Evolutionary conservation across 2,888 invertebrate genomes (phyloP).

Genomic region (Willowsia nigromaculata): DNA sequence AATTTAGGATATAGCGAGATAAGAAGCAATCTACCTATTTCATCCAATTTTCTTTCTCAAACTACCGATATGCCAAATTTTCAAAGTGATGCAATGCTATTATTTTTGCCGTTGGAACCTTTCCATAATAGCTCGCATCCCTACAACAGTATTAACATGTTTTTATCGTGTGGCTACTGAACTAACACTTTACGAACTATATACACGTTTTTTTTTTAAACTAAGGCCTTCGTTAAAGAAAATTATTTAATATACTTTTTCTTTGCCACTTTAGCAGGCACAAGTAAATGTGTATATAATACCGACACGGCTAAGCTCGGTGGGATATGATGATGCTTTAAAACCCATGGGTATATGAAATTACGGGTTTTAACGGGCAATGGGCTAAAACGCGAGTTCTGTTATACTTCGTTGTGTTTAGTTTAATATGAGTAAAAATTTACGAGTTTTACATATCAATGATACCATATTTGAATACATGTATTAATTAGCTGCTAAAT

Average conservation of each 20-base stretch:
- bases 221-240: not conserved
- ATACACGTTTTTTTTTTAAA: not conserved
- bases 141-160: not conserved
- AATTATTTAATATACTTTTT: not conserved
- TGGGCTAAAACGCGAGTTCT: no score
- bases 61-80: conserved; percentile 18
- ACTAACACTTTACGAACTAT: not conserved
- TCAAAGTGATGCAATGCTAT: not conserved
- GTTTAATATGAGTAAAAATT: no score
- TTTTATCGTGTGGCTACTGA: not conserved
- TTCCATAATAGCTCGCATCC: not conserved
- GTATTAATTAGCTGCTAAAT: no score
- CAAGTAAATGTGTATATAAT: not conserved
- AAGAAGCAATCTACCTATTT: conserved; percentile 53
- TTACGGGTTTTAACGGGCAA: no score
- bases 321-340: no score
- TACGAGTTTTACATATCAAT: no score
- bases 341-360: no score
- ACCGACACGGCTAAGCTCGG: no score
- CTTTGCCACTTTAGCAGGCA: not conserved
- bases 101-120: not conserved
- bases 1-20: conserved; percentile 50
- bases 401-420: no score
- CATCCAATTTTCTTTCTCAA: conserved; percentile 59
- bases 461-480: no score